Conservation (phyloP, 2,113 vertebrate species). For the Oreotrochilus melanogaster region DNA sequence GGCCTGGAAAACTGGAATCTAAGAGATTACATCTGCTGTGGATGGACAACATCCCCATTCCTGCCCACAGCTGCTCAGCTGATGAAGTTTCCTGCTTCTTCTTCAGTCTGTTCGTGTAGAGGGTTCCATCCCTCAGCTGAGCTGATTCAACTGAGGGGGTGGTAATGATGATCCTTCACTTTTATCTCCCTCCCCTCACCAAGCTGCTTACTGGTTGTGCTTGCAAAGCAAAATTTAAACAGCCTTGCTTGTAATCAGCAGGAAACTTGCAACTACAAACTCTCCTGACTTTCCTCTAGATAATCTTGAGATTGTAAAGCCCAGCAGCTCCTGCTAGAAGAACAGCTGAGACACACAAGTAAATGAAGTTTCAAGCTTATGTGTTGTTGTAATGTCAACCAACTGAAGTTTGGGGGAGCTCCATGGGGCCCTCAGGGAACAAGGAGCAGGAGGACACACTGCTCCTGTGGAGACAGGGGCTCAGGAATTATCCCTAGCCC, state of each 20-base stretch:
- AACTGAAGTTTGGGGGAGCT: neutral
- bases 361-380: neutral
- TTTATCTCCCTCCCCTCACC: neutral
- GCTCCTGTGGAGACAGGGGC: neutral
- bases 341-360: neutral
- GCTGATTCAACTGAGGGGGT: neutral
- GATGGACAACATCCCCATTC: neutral
- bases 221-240: constrained; percentile 28
- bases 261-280: neutral
- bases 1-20: neutral
- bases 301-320: neutral
- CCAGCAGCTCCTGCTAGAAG: neutral
- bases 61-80: neutral
- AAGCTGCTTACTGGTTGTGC: neutral
- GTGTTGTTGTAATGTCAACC: neutral
- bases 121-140: neutral
- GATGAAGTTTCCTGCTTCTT: neutral
- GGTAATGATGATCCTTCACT: neutral
- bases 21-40: neutral
- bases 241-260: neutral
- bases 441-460: neutral
- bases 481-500: neutral
- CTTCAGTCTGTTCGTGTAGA: neutral
- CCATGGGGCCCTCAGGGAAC: neutral
- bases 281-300: neutral